Conservation (phyloP, 2,797 vertebrate genomes). For the Amphiprion clarkii region DNA sequence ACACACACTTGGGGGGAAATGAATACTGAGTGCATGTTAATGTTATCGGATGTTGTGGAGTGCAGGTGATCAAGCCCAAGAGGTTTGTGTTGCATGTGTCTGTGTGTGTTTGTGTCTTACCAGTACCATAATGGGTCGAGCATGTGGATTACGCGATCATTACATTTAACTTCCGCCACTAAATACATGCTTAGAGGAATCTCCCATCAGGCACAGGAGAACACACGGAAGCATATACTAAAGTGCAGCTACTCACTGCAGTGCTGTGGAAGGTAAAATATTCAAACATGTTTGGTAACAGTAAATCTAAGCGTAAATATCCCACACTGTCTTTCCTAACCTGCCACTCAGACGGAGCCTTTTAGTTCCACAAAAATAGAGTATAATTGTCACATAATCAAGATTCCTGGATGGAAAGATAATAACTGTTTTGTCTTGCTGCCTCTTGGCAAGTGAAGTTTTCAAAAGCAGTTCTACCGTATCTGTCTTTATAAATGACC, state of each 20-base stretch:
- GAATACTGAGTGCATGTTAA: constrained; percentile 58
- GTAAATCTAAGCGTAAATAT: background rate
- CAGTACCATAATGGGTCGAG: constrained; percentile 27
- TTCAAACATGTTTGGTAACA: background rate
- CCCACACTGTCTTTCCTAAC: background rate
- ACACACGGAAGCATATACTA: constrained; percentile 15
- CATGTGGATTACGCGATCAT: constrained; percentile 54
- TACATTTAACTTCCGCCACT: constrained; percentile 45
- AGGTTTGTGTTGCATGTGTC: constrained; percentile 17
- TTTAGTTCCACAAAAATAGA: too few relatives aligned
- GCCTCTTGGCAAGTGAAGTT: constrained; percentile 2
- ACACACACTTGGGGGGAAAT: constrained; percentile 17
- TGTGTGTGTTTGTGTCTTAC: constrained; percentile 38
- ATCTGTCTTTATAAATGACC: background rate
- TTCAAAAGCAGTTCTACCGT: constrained; percentile 8
- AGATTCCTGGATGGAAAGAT: background rate
- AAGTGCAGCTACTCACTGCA: background rate
- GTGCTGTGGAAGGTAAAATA: background rate
- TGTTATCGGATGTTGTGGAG: constrained; percentile 65
- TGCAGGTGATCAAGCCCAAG: constrained; percentile 63
- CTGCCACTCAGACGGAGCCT: background rate
- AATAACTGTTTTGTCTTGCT: background rate
- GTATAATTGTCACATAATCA: too few relatives aligned
- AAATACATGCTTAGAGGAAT: constrained; percentile 41
- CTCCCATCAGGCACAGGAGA: background rate